These are phyloP conservation scores for Cottus gobio DNA, from an alignment of 2,113 vertebrate genomes.

Conservation along the genomic window DNA sequence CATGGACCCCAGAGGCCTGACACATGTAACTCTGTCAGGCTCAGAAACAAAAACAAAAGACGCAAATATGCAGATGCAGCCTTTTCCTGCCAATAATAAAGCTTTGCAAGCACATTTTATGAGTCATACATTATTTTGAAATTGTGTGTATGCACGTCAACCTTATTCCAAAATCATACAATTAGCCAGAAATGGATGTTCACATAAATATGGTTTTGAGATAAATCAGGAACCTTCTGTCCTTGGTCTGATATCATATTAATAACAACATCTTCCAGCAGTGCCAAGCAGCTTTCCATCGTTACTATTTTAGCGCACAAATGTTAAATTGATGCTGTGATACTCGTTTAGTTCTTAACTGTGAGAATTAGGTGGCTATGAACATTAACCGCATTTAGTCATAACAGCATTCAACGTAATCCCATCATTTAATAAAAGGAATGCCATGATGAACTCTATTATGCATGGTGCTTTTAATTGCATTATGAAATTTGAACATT, in stretches of 20 bases:
- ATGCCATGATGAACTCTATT: not conserved
- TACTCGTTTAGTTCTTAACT: not conserved
- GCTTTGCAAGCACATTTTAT: not conserved
- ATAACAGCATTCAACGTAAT: not conserved
- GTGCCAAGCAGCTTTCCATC: not conserved
- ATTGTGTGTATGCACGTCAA: not conserved
- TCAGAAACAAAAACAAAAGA: not conserved
- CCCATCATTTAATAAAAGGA: not conserved
- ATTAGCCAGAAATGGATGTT: conserved; percentile 17
- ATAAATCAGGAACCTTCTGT: conserved; percentile 8
- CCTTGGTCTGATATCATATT: conserved; percentile 2
- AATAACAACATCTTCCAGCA: not conserved
- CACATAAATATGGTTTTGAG: conserved; percentile 1
- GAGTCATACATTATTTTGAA: not conserved
- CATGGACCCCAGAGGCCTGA: not conserved
- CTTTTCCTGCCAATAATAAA: not conserved
- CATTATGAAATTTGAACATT: not conserved
- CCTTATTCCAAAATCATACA: not conserved
- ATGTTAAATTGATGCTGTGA: not conserved
- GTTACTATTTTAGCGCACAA: not conserved
- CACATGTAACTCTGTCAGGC: not conserved
- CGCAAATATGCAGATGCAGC: not conserved
- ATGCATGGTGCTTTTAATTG: not conserved
- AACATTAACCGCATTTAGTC: not conserved
- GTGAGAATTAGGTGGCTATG: not conserved